Conservation (phyloP, 2,797 vertebrate species). For the Peromyscus nudipes region DNA sequence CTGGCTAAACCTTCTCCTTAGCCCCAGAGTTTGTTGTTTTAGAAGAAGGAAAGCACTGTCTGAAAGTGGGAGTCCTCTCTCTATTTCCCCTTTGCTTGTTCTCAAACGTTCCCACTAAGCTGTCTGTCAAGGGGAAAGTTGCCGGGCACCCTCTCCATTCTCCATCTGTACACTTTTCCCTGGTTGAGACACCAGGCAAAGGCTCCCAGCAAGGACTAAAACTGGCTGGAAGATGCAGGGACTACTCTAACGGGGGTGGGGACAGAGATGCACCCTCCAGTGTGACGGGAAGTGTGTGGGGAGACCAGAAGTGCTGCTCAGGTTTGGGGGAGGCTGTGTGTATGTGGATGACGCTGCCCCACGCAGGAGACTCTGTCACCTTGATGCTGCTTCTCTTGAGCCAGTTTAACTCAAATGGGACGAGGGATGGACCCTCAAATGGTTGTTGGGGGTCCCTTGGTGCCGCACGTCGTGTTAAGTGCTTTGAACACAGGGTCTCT, state of each 20-base stretch:
- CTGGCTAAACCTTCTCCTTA: no score
- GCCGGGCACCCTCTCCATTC: neutral
- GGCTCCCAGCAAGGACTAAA: neutral
- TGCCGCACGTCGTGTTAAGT: neutral
- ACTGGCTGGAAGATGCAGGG: neutral
- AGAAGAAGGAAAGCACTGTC: neutral
- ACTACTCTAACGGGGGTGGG: neutral
- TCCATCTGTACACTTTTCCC: accelerated
- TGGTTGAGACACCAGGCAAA: neutral
- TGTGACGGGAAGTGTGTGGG: neutral
- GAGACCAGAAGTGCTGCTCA: neutral
- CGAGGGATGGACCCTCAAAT: constrained; percentile 8
- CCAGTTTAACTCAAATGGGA: neutral
- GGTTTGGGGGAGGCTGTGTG: neutral
- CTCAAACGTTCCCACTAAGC: neutral
- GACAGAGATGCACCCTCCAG: neutral
- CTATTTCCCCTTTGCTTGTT: neutral
- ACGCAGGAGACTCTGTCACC: neutral
- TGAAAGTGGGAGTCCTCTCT: neutral
- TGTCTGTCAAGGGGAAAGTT: neutral
- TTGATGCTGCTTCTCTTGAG: neutral
- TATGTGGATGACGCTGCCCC: no score
- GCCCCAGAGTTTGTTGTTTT: neutral
- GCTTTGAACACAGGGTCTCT: neutral
- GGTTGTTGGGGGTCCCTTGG: neutral